Percentiles rank a stretch among this genome's conserved stretches.
Conservation (phyloP, 2,797 vertebrate species). For the Gallinago solitaria region DNA sequence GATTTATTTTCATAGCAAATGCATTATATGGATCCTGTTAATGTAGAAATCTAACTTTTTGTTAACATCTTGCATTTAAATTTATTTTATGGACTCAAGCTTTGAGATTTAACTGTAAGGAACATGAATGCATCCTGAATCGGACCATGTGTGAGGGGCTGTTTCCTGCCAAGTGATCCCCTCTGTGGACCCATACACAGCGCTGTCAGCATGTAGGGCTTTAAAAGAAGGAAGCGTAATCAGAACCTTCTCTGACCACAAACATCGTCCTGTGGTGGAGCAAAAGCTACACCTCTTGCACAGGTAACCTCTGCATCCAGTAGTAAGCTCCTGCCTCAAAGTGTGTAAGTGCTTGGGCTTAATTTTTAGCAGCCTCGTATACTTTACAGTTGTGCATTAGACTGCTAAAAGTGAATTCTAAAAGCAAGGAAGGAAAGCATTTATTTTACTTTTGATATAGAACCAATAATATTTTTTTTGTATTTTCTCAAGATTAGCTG, state of each 20-base stretch:
- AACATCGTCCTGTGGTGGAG: not conserved
- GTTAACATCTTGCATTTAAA: not conserved
- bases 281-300: not conserved
- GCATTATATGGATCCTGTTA: slow-evolving; percentile 12
- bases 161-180: not conserved
- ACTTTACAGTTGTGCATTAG: not conserved
- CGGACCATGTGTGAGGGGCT: not conserved
- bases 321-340: not conserved
- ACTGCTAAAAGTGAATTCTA: not conserved
- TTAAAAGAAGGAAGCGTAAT: not conserved
- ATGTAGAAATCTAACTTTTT: slow-evolving; percentile 21
- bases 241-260: not conserved
- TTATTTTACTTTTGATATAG: not conserved
- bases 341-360: not conserved
- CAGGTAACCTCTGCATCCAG: not conserved
- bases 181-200: not conserved
- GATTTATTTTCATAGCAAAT: slow-evolving; percentile 48
- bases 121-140: not conserved
- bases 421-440: not conserved
- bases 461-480: not conserved
- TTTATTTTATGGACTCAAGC: not conserved
- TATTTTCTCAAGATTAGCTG: not conserved
- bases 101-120: not conserved
- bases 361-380: not conserved
- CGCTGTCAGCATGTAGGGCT: not conserved